phyloP scores from a whole-genome alignment of 2,113 vertebrate species.

The Tursiops truncatus region DNA sequence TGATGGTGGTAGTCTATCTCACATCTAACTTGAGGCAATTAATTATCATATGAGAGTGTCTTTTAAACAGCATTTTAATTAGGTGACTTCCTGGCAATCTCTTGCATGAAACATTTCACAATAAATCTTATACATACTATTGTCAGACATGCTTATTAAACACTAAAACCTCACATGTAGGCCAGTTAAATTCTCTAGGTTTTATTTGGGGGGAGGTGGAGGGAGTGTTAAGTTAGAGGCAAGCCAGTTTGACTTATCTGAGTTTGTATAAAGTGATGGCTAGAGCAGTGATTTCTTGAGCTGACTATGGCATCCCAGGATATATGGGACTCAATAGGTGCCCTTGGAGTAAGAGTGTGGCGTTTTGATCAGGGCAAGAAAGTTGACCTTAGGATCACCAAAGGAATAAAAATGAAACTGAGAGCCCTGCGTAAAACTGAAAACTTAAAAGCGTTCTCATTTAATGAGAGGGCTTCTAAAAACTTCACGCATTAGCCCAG shows the following conservation, averaged over 20 bases:
- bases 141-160: background rate
- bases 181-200: background rate
- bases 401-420: background rate
- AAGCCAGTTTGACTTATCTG: background rate
- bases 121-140: background rate
- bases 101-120: background rate
- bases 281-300: background rate
- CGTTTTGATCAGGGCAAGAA: background rate
- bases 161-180: background rate
- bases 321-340: background rate
- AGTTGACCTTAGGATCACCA: background rate
- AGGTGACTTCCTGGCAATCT: background rate
- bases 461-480: background rate
- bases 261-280: background rate
- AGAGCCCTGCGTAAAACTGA: background rate
- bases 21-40: background rate
- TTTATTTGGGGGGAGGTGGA: background rate
- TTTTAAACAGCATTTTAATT: slow-evolving; percentile 25
- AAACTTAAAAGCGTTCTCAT: background rate
- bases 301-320: background rate
- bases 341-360: background rate
- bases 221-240: background rate
- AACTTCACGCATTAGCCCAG: background rate
- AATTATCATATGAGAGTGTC: background rate
- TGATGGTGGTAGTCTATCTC: background rate